phyloP scores from a whole-genome alignment of 2,113 vertebrate genomes.

The Protobothrops mucrosquamatus region DNA sequence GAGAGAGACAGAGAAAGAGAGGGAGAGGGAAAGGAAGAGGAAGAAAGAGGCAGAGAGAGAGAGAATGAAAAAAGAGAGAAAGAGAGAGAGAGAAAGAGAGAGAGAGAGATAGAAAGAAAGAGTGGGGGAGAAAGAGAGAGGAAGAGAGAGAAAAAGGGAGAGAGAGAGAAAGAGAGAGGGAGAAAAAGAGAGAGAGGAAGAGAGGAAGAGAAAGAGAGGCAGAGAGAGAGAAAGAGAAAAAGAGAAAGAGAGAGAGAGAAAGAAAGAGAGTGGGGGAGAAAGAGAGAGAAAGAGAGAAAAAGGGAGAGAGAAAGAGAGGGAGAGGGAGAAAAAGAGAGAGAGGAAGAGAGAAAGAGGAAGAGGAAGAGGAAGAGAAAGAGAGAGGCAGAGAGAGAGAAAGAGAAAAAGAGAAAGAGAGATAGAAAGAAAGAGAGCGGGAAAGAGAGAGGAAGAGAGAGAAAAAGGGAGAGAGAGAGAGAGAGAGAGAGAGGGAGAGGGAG shows the following conservation, averaged over 20 bases:
- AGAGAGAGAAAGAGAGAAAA: too few species aligned
- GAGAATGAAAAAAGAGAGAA: rapidly evolving
- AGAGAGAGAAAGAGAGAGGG: rapidly evolving
- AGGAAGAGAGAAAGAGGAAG: rapidly evolving
- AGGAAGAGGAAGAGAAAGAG: rapidly evolving
- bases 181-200: too few species aligned
- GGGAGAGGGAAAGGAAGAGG: too few species aligned
- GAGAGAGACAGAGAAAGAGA: too few species aligned
- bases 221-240: too few species aligned
- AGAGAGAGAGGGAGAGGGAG: too few species aligned
- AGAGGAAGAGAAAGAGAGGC: rapidly evolving
- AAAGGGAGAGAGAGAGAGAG: rapidly evolving
- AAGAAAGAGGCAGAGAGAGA: too few species aligned
- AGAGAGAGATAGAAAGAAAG: rapidly evolving
- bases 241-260: too few species aligned
- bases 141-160: too few species aligned
- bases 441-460: rapidly evolving
- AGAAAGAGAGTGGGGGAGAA: too few species aligned
- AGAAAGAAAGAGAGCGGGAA: rapidly evolving
- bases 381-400: rapidly evolving
- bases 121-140: rapidly evolving
- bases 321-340: rapidly evolving
- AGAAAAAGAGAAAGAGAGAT: rapidly evolving
- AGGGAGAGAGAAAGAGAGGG: rapidly evolving
- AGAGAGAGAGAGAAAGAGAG: rapidly evolving